Evolutionary conservation across 2,797 vertebrate species (phyloP).

Genomic region (Helostoma temminkii): DNA sequence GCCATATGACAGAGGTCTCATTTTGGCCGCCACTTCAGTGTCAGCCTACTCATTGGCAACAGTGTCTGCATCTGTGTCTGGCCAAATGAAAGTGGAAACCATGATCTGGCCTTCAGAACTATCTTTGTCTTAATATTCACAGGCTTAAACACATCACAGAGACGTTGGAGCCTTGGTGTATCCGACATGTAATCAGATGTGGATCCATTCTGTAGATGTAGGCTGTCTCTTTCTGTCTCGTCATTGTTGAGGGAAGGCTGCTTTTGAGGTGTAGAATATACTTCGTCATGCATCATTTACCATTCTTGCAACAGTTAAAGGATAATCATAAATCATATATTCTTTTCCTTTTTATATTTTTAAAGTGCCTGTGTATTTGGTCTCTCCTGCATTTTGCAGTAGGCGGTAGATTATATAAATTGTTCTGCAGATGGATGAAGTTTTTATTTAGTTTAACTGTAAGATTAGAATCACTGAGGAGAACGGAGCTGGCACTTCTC

Average conservation of each 20-base stretch:
- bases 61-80: not conserved
- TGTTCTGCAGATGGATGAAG: slow-evolving; percentile 33
- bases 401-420: slow-evolving; percentile 34
- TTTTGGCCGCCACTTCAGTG: too few relatives aligned
- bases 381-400: not conserved
- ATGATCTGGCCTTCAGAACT: not conserved
- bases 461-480: slow-evolving; percentile 51
- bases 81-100: too few relatives aligned
- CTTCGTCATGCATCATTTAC: slow-evolving; percentile 39
- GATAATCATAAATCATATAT: slow-evolving; percentile 34
- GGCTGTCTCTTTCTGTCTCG: slow-evolving; percentile 16
- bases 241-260: not conserved
- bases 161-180: not conserved
- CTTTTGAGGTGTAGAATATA: slow-evolving; percentile 21
- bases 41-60: too few relatives aligned
- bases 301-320: slow-evolving; percentile 15
- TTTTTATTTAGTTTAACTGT: slow-evolving; percentile 40
- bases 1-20: too few relatives aligned
- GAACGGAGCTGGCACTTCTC: slow-evolving; percentile 19
- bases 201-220: slow-evolving; percentile 28
- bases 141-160: slow-evolving; percentile 6
- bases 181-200: slow-evolving; percentile 33
- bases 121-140: slow-evolving; percentile 18
- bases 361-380: not conserved
- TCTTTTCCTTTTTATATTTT: slow-evolving; percentile 12